These are phyloP conservation scores for Camponotus floridanus DNA, from an alignment of 1,140 invertebrate genomes.

Conservation along the genomic window DNA sequence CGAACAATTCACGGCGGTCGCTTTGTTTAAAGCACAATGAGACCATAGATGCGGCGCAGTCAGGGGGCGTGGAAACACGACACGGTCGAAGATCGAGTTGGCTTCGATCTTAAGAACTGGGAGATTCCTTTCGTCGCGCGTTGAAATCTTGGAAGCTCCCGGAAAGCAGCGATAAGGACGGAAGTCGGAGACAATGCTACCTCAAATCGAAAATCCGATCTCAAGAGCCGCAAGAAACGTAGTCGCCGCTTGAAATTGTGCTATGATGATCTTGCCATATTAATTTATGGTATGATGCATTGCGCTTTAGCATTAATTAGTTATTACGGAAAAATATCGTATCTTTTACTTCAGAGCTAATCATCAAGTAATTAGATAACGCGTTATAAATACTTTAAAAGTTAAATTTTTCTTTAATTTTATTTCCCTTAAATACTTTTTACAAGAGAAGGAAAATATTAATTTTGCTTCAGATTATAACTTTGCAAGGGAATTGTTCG, in stretches of 20 bases:
- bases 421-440: not conserved
- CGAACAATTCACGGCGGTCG: slow-evolving; percentile 77
- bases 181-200: slow-evolving; percentile 64
- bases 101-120: slow-evolving; percentile 72
- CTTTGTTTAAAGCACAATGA: slow-evolving; percentile 82
- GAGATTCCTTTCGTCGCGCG: slow-evolving; percentile 58
- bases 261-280: not conserved
- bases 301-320: not conserved
- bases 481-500: not conserved
- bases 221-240: slow-evolving; percentile 45
- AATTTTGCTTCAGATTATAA: slow-evolving; percentile 14
- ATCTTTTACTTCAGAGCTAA: not conserved
- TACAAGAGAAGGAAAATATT: not conserved
- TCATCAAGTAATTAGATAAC: not conserved
- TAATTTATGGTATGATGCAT: not conserved
- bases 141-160: slow-evolving; percentile 59
- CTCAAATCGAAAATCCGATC: slow-evolving; percentile 64
- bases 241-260: slow-evolving; percentile 10
- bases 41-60: slow-evolving; percentile 76
- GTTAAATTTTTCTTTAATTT: not conserved
- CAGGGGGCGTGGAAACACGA: slow-evolving; percentile 79
- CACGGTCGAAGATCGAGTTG: slow-evolving; percentile 77
- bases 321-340: not conserved
- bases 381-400: not conserved
- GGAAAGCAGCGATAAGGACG: slow-evolving; percentile 70